Evolutionary conservation across 2,113 vertebrate genomes (phyloP).

Genomic region (Caloenas nicobarica): DNA sequence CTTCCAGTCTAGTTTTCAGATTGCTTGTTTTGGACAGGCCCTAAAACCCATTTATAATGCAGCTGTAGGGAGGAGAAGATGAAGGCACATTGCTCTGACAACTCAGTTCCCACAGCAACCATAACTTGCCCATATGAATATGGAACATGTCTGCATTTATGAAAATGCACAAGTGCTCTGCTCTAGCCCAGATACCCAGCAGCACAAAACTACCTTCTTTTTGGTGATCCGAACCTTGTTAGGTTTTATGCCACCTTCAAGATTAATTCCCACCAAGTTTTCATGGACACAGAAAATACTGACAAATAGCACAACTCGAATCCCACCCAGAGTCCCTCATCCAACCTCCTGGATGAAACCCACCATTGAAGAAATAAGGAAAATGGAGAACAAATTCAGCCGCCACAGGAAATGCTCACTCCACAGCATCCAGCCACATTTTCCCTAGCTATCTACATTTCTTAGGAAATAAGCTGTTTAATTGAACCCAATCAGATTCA

Average conservation of each 20-base stretch:
- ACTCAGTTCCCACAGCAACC: conserved; percentile 70
- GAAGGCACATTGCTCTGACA: conserved; percentile 32
- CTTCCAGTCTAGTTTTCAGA: not conserved
- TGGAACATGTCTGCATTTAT: not conserved
- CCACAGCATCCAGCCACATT: accelerated
- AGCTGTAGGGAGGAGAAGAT: not conserved
- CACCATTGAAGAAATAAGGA: not conserved
- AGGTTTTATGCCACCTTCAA: not conserved
- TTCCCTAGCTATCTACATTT: not conserved
- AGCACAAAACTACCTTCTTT: not conserved
- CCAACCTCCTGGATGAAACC: not conserved
- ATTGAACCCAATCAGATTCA: not conserved
- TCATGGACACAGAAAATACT: accelerated
- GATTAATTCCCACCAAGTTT: not conserved
- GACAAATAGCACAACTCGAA: not conserved
- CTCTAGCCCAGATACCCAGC: not conserved
- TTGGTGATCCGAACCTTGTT: not conserved
- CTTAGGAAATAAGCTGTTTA: not conserved
- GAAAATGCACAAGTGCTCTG: not conserved
- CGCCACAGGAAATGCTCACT: accelerated
- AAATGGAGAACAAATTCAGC: not conserved
- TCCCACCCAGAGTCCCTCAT: not conserved
- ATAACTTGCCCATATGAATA: conserved; percentile 47
- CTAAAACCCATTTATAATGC: not conserved
- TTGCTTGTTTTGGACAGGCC: not conserved